A percentile compares a stretch with the other conserved stretches of the same genome.
Evolutionary conservation across 2,888 invertebrate genomes (phyloP).

Genomic region (Ctena decussata): DNA sequence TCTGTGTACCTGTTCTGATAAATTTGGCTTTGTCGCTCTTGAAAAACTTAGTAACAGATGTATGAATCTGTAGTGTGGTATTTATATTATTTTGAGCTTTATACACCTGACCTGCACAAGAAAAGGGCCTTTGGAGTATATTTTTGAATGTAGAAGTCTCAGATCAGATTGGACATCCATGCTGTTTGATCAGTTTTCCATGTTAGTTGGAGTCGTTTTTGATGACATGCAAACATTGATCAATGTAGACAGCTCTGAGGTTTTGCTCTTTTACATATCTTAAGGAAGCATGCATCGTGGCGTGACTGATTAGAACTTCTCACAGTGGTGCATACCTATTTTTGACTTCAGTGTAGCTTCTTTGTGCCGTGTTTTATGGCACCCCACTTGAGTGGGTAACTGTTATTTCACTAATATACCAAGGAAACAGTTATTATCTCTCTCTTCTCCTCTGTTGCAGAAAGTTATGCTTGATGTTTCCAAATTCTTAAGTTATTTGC

Average conservation of each 20-base stretch:
- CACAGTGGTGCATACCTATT: neutral
- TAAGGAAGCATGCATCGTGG: no score
- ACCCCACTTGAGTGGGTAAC: neutral
- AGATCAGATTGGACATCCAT: no score
- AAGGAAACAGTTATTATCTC: neutral
- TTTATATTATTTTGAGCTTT: conserved; percentile 5
- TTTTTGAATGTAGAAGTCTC: no score
- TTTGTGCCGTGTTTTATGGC: conserved; percentile 1
- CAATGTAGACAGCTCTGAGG: no score
- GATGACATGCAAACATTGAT: no score
- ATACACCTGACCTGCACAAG: no score
- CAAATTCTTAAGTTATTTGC: neutral
- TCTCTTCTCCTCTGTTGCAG: neutral
- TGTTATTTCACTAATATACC: neutral
- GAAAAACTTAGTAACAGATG: neutral
- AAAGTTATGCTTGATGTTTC: neutral
- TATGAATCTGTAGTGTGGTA: neutral
- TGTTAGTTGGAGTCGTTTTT: no score
- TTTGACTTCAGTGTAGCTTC: neutral
- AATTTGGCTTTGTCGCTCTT: neutral
- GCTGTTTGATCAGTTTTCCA: no score
- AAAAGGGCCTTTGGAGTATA: no score
- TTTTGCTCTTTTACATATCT: no score
- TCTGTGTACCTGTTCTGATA: no score
- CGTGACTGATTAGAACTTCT: no score